Conservation (phyloP, 1,140 invertebrate species). For the Zophobas morio region DNA sequence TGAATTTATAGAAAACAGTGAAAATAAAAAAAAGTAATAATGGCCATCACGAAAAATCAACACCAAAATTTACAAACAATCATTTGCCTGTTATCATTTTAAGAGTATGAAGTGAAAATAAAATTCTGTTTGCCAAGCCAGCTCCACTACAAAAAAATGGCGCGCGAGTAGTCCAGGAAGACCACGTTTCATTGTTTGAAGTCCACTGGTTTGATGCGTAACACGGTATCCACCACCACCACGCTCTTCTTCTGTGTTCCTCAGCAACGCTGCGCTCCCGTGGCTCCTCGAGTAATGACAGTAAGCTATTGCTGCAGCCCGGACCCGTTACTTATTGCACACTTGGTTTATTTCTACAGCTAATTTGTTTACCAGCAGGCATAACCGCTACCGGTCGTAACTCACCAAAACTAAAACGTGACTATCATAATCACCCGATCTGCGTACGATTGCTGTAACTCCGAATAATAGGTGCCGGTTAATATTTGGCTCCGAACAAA, state of each 20-base stretch:
- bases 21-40: too few species aligned
- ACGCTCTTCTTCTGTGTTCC: conserved; percentile 40
- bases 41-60: too few species aligned
- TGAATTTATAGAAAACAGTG: too few species aligned
- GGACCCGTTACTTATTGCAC: conserved; percentile 22
- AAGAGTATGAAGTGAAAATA: too few species aligned
- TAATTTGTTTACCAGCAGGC: conserved; percentile 40
- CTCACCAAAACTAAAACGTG: conserved; percentile 16
- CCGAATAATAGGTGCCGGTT: neutral
- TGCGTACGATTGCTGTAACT: neutral
- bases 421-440: conserved; percentile 8
- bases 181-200: conserved; percentile 8
- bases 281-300: conserved; percentile 23
- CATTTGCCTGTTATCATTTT: too few species aligned
- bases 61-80: too few species aligned
- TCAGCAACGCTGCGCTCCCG: conserved; percentile 40
- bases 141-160: too few species aligned
- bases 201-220: conserved; percentile 38
- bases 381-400: conserved; percentile 19
- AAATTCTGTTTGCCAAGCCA: too few species aligned
- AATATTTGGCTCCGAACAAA: neutral
- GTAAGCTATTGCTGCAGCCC: conserved; percentile 14
- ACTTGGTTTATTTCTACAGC: conserved; percentile 30
- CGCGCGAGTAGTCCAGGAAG: too few species aligned
- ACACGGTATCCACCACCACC: conserved; percentile 30